Base-by-base conservation (phyloP, 1,140 invertebrate genomes). In the Ceratina japonica region DNA sequence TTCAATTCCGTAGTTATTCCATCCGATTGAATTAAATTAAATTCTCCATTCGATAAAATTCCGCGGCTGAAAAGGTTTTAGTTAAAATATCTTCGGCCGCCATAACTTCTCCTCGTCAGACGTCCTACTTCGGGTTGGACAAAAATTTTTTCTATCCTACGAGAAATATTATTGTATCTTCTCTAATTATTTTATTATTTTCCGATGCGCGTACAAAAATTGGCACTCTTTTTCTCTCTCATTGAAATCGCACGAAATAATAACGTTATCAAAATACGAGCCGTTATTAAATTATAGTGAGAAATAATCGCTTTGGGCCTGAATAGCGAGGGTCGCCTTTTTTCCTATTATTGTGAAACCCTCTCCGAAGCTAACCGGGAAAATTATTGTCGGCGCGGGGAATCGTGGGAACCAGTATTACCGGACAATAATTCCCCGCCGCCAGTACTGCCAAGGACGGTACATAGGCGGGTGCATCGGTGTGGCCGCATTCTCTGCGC, bases 271-370 rank as follows among this genome's bases (percentile, higher is more conserved):
- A 88, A 85, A 86, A 83, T 87, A 87, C 79, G 87, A 77, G 75
- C 65, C 75, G 83, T 87, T 87, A 88, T 87, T 87, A 87, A 88
- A 88, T 88, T 87, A 87, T 84, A 87, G 83, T 85, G 83, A 88
- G 87, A 83, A 87, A 88, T 87, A 88, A 79, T 75, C 75, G 73
- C 79, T 88, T 88, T 82, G 83, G 81, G 75, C 75, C 79, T 80
- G 83, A 88, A 88, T 87, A 86, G 86, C 85, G 75, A 86, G 84
- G 87, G 85, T 87, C 84, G 71, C 69, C 80, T 88, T 87, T 87
- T 87, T 88, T 87, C 86, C 82, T 89, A 87, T 87, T 89, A 89
- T 89, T 89, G 87, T 87, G 88, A 89, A 89, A 89, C 85, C 86
- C 85, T 86, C 86, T 81, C 66, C n/a, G 75, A 82, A 64, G 51